Percentiles rank a stretch among this genome's conserved stretches.
phyloP scores from a whole-genome alignment of 2,888 invertebrate species.

The Euplexia lucipara region DNA sequence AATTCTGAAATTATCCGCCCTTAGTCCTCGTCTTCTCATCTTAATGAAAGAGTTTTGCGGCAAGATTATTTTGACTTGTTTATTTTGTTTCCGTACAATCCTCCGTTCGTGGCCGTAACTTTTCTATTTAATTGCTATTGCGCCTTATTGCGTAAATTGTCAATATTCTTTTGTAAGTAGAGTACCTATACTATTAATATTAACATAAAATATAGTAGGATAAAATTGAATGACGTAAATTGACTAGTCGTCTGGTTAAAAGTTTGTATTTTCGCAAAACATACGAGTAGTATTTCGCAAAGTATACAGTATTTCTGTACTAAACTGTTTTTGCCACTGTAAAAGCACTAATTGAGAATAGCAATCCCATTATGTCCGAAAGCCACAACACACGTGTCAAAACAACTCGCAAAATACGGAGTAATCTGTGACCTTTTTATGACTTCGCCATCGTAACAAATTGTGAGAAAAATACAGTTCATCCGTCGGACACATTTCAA shows the following conservation, averaged over 20 bases:
- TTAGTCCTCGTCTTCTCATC: constrained; percentile 77
- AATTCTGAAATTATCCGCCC: constrained; percentile 77
- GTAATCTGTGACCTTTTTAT: constrained; percentile 15
- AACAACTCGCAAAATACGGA: constrained; percentile 16
- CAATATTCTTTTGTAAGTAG: constrained; percentile 13
- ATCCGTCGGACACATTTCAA: constrained; percentile 26
- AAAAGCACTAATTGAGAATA: constrained; percentile 16
- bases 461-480: constrained; percentile 4
- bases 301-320: neutral
- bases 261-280: neutral
- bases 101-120: constrained; percentile 58
- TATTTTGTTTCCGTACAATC: constrained; percentile 75
- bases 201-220: neutral
- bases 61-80: constrained; percentile 81
- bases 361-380: constrained; percentile 8
- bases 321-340: constrained; percentile 13
- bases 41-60: constrained; percentile 85
- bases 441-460: constrained; percentile 18
- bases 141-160: constrained; percentile 42
- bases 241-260: neutral
- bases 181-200: neutral
- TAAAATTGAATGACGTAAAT: neutral
- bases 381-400: constrained; percentile 4
- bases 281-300: neutral
- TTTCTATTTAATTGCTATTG: constrained; percentile 63